Base-by-base conservation (phyloP, 1,140 invertebrate genomes). In the Drosophila busckii region DNA sequence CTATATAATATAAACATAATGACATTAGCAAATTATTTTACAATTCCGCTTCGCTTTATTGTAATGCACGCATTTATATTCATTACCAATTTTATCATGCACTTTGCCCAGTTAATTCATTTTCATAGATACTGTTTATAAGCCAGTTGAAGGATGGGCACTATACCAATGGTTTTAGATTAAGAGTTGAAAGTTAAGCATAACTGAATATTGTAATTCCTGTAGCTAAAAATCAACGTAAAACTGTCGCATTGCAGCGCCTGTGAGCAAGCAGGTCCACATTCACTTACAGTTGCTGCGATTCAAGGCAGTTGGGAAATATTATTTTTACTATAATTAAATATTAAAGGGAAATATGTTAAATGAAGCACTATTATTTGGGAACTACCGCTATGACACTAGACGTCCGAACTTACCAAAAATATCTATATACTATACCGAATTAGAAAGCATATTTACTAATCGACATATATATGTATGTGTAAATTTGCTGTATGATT, bases 401-500 rank as follows among this genome's bases (percentile, higher is more conserved):
- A 65, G 59, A 68, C 60, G 64, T 75, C 50, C 54, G 45, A 68
- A 73, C 54, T 82, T 73, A 82, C 75, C 75, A 80, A 80, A 73
- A 53, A 78, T 82, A 65, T 60, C 46, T 58, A 37, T 63, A 55
- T 38, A 45, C 68, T 55, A 68, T 60, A 37, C 46, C 12, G 19
- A 23, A 12, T 3, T 34, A 38, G 10, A 23, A 41, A 19, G 10
- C 23, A n/a, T 42, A 40, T 54, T 32, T 37, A 12, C 20, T 59
- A n/a, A n/a, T 63, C 38, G 44, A 45, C 23, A 60, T 66, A 26
- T 66, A 60, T 50, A 25, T 45, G 44, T 73, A 56, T 64, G 52
- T 67, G 68, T 61, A 71, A 35, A 63, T 32, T 54, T 26, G 48
- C 62, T 52, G 49, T 73, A 78, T 53, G 38, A 44, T 65, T 25